Evolutionary conservation across 2,113 vertebrate species (phyloP).

Genomic region (Lepus americanus): DNA sequence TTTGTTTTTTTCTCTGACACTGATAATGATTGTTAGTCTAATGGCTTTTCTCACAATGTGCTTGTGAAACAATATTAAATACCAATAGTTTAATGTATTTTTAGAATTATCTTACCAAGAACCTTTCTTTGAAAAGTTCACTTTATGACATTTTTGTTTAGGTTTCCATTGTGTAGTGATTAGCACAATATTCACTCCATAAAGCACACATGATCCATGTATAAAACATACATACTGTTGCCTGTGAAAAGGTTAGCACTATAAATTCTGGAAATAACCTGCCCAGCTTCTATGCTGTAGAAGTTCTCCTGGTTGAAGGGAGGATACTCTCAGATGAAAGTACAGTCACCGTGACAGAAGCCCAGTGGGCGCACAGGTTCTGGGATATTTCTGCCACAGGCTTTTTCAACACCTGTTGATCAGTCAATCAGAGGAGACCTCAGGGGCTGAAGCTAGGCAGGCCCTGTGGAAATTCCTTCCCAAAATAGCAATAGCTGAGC

Average conservation of each 20-base stretch:
- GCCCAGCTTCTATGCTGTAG: background rate
- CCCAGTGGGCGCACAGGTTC: conserved; percentile 67
- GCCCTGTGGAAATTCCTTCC: conserved; percentile 87
- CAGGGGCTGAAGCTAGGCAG: conserved; percentile 82
- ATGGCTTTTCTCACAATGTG: background rate
- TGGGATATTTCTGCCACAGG: conserved; percentile 87
- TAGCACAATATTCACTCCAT: background rate
- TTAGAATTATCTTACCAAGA: background rate
- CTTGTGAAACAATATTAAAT: background rate
- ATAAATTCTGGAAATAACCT: background rate
- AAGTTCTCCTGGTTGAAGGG: conserved; percentile 66
- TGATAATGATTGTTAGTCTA: background rate
- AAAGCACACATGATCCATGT: background rate
- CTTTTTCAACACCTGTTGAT: conserved; percentile 87
- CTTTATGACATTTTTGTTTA: conserved; percentile 10
- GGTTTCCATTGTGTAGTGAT: background rate
- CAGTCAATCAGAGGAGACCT: conserved; percentile 87
- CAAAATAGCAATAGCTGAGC: conserved; percentile 85
- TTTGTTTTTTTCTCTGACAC: background rate
- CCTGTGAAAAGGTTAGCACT: background rate
- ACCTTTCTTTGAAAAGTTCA: conserved; percentile 41
- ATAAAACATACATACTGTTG: background rate
- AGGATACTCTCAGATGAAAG: conserved; percentile 5
- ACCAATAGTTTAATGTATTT: background rate
- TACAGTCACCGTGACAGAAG: conserved; percentile 49